These are phyloP conservation scores for Drosophila formosana DNA, from an alignment of 2,888 invertebrate species.

Conservation along the genomic window DNA sequence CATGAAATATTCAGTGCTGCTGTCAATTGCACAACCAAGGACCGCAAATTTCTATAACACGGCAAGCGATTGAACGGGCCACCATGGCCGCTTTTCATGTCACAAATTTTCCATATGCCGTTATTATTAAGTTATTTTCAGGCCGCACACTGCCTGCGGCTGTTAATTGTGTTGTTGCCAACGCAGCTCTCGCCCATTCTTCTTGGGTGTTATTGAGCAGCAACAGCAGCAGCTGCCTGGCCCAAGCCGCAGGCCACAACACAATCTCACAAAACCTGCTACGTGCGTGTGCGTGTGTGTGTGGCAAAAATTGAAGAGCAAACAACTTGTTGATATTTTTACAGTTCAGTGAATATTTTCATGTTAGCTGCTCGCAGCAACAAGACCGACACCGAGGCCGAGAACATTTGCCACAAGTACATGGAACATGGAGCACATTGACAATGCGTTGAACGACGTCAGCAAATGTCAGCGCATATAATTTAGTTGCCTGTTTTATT, in stretches of 20 bases:
- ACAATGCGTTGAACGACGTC: slow-evolving; percentile 61
- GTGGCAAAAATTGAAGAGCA: slow-evolving; percentile 70
- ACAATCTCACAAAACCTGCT: slow-evolving; percentile 27
- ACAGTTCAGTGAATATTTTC: slow-evolving; percentile 78
- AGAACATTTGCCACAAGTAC: slow-evolving; percentile 12
- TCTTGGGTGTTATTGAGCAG: slow-evolving; percentile 62
- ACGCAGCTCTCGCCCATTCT: slow-evolving; percentile 11
- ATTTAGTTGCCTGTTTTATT: slow-evolving; percentile 60
- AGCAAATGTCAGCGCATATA: slow-evolving; percentile 69
- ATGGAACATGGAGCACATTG: slow-evolving; percentile 45
- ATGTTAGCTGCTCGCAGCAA: slow-evolving; percentile 45
- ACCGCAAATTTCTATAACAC: slow-evolving; percentile 47
- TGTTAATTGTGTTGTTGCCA: slow-evolving; percentile 71
- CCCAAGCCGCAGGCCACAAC: slow-evolving; percentile 31
- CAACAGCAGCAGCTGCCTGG: slow-evolving; percentile 74
- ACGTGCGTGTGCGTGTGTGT: slow-evolving; percentile 34
- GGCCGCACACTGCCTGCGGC: slow-evolving; percentile 46
- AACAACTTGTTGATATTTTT: slow-evolving; percentile 81
- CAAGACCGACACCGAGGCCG: slow-evolving; percentile 22
- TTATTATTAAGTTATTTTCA: slow-evolving; percentile 72
- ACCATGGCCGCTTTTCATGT: slow-evolving; percentile 49
- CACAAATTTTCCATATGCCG: slow-evolving; percentile 74
- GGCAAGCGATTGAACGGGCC: slow-evolving; percentile 1
- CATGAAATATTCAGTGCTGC: slow-evolving; percentile 44
- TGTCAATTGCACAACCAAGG: slow-evolving; percentile 47